Base-by-base conservation (phyloP, 2,888 invertebrate species). In the Catocala sponsa region DNA sequence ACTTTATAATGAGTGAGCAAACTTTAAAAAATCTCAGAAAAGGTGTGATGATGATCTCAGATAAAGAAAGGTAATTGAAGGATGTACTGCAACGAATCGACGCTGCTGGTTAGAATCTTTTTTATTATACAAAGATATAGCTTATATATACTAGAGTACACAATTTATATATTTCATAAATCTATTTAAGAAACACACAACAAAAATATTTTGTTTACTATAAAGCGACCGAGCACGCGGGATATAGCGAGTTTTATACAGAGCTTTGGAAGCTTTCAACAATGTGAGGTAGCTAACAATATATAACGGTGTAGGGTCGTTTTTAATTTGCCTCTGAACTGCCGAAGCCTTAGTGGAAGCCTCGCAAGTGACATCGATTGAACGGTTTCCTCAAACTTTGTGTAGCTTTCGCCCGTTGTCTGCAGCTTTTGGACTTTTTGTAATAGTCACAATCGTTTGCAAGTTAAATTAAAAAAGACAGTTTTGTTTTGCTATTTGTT, bases 281-380 rank as follows among this genome's bases (percentile, higher is more conserved):
- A 75, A 75, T 78, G 74, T 70, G 67, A 58, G 73, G 76, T 78
- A 80, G 69, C 35, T 9, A 38, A 38, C 35, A 38, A 38, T 38
- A 38, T 38, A 38, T 1, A 6, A 38, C 79, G 72, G 70, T 67
- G 55, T 63, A 67, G 65, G 56, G 72, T 73, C 46, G 74, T 80
- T 87, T 90, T 89, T 90, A 90, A 90, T 91, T 90, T 89, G 77
- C 85, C 79, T 74, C 79, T 76, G 76, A 80, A 83, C 79, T 72
- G 74, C 60, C 6, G 88, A 91, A 90, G 91, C 87, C 90, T 0
- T 63, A 62, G 38, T 43, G 25, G 76, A 72, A 78, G 38, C 91
- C 35, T 44, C 80, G 66, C 81, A 88, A 77, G 62, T 68, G 68
- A 56, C 78, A 87, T 90, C 89, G 89, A 91, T 90, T 83, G 76